Conservation (phyloP, 2,797 vertebrate genomes). For the Podargus strigoides region DNA sequence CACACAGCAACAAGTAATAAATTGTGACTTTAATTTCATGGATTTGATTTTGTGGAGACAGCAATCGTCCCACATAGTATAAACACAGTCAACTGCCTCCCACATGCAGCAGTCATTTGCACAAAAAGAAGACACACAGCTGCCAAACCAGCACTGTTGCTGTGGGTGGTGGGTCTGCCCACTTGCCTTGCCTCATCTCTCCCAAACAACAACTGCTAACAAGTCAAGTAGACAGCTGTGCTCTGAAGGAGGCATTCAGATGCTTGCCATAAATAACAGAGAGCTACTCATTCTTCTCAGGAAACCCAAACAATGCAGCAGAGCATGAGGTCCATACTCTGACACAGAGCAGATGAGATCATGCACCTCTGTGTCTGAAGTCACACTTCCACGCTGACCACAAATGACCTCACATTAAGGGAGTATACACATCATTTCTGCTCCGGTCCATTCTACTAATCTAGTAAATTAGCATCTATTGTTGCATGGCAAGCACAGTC, state of each 20-base stretch:
- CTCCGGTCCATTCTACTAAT: background rate
- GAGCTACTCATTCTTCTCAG: background rate
- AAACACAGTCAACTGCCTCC: background rate
- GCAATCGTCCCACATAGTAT: background rate
- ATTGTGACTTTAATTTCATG: background rate
- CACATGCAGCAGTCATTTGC: background rate
- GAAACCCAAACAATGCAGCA: background rate
- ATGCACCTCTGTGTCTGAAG: conserved; percentile 2
- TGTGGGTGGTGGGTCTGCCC: fast-evolving
- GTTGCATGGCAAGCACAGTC: background rate
- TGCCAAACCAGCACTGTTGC: background rate
- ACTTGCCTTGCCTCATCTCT: background rate
- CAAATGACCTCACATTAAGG: background rate
- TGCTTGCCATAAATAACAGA: conserved; percentile 8
- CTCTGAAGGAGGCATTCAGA: conserved; percentile 8
- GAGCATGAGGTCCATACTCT: fast-evolving
- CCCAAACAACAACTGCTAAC: background rate
- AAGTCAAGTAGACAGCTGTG: background rate
- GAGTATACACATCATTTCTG: conserved; percentile 19
- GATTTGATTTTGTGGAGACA: background rate
- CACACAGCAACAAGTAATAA: background rate
- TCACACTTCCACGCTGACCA: background rate
- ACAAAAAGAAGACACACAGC: background rate
- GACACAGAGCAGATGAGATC: background rate
- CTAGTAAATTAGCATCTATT: background rate